These are phyloP conservation scores for Syngnathus floridae DNA, from an alignment of 2,113 vertebrate species.

Conservation along the genomic window DNA sequence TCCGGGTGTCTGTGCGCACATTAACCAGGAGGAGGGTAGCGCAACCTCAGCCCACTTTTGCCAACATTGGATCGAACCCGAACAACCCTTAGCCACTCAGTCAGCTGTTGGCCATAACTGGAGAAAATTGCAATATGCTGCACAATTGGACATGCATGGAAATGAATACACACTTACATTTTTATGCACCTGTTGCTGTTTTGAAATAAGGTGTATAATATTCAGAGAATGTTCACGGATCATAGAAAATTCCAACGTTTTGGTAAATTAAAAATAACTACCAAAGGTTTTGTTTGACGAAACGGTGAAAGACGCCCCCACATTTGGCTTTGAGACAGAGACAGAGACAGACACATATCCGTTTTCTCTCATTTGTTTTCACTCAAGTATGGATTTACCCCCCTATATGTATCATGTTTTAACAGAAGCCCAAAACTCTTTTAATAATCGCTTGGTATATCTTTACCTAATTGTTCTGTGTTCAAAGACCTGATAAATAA, in stretches of 20 bases:
- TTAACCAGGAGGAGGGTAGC: conserved; percentile 32
- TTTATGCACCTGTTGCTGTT: not conserved
- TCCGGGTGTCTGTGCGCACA: conserved; percentile 66
- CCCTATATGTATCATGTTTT: not conserved
- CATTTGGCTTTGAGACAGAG: not conserved
- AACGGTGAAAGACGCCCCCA: not conserved
- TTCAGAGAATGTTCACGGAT: not conserved
- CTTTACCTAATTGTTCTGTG: not conserved
- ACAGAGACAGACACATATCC: not conserved
- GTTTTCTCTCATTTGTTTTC: not conserved
- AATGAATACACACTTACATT: not conserved
- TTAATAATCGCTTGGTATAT: not conserved
- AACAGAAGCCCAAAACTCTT: not conserved
- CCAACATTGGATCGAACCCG: conserved; percentile 5
- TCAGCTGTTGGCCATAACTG: not conserved
- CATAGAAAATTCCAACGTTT: not conserved
- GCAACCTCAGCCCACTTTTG: conserved; percentile 34
- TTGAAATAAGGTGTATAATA: not conserved
- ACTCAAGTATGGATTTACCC: not conserved
- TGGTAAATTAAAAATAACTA: not conserved
- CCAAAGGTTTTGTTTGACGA: not conserved
- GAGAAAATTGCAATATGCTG: not conserved
- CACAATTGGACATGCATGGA: not conserved
- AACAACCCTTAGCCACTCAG: not conserved
- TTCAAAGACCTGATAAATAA: not conserved